These are phyloP conservation scores for Lepidothrix coronata DNA, from an alignment of 2,113 vertebrate genomes.

Conservation along the genomic window DNA sequence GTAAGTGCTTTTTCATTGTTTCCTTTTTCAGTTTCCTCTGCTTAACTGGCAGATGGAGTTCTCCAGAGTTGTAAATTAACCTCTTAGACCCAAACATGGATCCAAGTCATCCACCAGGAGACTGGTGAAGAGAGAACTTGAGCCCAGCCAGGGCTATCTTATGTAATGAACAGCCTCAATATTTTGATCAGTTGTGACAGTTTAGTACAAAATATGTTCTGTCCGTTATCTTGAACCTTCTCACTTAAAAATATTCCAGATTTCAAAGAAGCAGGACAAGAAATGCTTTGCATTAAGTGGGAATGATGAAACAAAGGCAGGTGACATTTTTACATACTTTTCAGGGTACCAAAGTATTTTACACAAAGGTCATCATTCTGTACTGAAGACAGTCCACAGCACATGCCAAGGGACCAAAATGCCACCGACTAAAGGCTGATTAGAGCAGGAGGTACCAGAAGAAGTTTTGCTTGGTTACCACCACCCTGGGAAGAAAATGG, in stretches of 20 bases:
- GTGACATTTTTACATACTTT: background rate
- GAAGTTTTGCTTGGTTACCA: background rate
- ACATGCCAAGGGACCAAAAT: background rate
- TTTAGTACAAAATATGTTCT: background rate
- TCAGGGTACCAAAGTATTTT: background rate
- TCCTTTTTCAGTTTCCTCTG: background rate
- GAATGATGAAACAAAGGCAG: background rate
- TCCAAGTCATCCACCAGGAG: background rate
- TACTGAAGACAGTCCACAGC: background rate
- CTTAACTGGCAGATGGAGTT: background rate
- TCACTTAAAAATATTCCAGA: background rate
- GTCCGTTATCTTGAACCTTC: background rate
- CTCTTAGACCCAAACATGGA: background rate
- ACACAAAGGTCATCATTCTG: background rate
- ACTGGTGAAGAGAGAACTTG: background rate
- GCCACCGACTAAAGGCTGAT: background rate
- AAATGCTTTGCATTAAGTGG: background rate
- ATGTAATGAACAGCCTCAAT: background rate
- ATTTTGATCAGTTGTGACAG: background rate
- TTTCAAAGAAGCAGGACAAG: background rate
- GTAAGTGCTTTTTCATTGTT: background rate
- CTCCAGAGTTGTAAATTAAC: background rate
- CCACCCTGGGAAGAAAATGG: background rate
- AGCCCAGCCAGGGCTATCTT: background rate
- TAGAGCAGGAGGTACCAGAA: background rate